phyloP scores from a whole-genome alignment of 1,140 invertebrate species.

The Trypoxylus dichotomus region DNA sequence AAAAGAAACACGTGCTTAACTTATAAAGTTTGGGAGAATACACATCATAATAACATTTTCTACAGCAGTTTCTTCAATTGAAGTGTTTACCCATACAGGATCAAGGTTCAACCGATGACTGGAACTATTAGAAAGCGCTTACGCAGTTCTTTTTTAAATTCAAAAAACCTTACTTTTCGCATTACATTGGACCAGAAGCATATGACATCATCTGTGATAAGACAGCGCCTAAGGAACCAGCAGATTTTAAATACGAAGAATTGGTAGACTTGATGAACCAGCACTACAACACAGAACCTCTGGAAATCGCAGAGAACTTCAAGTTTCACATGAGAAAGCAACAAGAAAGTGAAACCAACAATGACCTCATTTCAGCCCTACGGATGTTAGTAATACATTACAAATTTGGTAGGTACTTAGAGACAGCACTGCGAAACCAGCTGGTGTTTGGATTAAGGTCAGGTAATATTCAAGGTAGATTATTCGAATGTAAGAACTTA shows the following conservation, averaged over 20 bases:
- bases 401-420: constrained; percentile 3
- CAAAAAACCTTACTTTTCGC: constrained; percentile 12
- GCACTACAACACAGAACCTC: not conserved
- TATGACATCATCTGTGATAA: too few relatives aligned
- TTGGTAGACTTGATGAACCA: too few relatives aligned
- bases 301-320: constrained; percentile 17
- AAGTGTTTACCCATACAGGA: not conserved
- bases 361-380: not conserved
- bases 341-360: not conserved
- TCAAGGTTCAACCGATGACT: not conserved
- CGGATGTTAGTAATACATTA: constrained; percentile 6
- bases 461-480: too few relatives aligned
- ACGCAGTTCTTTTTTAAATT: not conserved
- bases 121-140: too few relatives aligned
- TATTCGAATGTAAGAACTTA: too few relatives aligned
- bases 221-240: too few relatives aligned
- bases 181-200: too few relatives aligned
- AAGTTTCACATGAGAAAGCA: not conserved
- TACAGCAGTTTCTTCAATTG: too few relatives aligned
- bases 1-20: too few relatives aligned
- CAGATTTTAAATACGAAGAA: too few relatives aligned
- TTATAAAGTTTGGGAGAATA: too few relatives aligned
- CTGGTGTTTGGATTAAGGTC: constrained; percentile 20
- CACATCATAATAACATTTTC: not conserved
- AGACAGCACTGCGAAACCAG: constrained; percentile 27